These are phyloP conservation scores for Scolopax mira DNA, from an alignment of 2,113 vertebrate genomes.

Conservation along the genomic window DNA sequence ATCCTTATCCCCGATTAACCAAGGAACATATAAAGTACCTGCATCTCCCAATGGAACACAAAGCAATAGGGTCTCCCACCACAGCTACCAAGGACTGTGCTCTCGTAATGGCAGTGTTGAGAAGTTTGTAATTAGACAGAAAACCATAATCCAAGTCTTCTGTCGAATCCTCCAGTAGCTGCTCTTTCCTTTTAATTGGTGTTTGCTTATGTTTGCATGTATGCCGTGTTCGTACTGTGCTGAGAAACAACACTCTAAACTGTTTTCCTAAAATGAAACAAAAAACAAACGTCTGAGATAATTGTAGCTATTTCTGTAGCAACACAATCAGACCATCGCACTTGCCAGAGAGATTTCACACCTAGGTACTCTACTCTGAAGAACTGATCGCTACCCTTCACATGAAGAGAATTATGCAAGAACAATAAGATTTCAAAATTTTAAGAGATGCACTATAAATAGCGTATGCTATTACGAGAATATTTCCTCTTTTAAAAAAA, in stretches of 20 bases:
- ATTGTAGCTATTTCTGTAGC: constrained; percentile 15
- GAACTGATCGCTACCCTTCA: neutral
- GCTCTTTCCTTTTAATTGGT: constrained; percentile 97
- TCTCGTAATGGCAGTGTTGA: constrained; percentile 98
- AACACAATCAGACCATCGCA: neutral
- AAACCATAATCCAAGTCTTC: constrained; percentile 98
- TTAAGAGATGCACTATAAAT: constrained; percentile 49
- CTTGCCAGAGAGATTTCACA: constrained; percentile 11
- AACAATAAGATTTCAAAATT: constrained; percentile 47
- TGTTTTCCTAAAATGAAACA: constrained; percentile 86
- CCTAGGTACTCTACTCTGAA: neutral
- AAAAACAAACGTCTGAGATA: neutral
- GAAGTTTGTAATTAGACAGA: constrained; percentile 98
- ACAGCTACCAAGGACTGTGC: constrained; percentile 97
- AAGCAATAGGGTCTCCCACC: constrained; percentile 95
- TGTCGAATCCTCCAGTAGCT: constrained; percentile 95
- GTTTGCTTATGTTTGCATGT: constrained; percentile 99
- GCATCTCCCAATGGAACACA: constrained; percentile 97
- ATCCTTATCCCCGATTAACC: neutral
- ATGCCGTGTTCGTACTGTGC: constrained; percentile 95
- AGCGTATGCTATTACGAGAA: constrained; percentile 32
- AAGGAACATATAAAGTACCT: constrained; percentile 78
- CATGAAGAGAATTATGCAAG: constrained; percentile 40
- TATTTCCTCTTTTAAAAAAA: constrained; percentile 8
- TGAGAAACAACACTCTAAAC: constrained; percentile 96